These are phyloP conservation scores for Ceratoteleas bidentatus DNA, from an alignment of 1,140 invertebrate species.

Conservation along the genomic window DNA sequence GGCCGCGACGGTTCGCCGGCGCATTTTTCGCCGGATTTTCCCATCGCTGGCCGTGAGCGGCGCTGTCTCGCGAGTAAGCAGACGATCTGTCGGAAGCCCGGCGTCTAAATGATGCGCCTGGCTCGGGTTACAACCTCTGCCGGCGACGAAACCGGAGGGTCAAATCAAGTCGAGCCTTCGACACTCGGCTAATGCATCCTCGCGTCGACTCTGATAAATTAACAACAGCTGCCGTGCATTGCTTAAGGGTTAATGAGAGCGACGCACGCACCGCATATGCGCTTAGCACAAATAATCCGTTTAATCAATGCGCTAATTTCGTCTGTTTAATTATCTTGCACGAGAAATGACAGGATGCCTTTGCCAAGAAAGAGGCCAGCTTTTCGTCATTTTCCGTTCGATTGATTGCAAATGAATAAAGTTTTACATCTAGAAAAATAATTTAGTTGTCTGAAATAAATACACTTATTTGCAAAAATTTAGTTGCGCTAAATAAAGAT, in stretches of 20 bases:
- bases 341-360: constrained; percentile 20
- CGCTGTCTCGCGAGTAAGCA: constrained; percentile 32
- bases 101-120: constrained; percentile 42
- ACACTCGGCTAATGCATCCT: constrained; percentile 57
- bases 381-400: background rate
- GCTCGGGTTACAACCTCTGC: constrained; percentile 56
- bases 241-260: constrained; percentile 63
- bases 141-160: constrained; percentile 33
- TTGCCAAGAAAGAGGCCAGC: background rate
- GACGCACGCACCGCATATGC: constrained; percentile 54
- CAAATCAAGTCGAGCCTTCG: constrained; percentile 49
- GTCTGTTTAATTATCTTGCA: constrained; percentile 37
- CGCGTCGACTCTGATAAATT: constrained; percentile 66
- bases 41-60: constrained; percentile 18
- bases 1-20: background rate
- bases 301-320: constrained; percentile 55
- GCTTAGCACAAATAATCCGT: constrained; percentile 41
- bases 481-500: too few relatives aligned
- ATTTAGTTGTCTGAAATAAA: too few relatives aligned
- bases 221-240: constrained; percentile 63
- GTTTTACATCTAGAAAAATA: too few relatives aligned
- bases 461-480: too few relatives aligned
- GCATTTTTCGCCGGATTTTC: constrained; percentile 24
- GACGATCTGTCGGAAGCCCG: constrained; percentile 53
- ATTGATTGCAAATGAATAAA: too few relatives aligned